Percentiles rank a stretch among this genome's conserved stretches.
These are phyloP conservation scores for Capitulum mitella DNA, from an alignment of 2,888 invertebrate genomes.

Conservation along the genomic window DNA sequence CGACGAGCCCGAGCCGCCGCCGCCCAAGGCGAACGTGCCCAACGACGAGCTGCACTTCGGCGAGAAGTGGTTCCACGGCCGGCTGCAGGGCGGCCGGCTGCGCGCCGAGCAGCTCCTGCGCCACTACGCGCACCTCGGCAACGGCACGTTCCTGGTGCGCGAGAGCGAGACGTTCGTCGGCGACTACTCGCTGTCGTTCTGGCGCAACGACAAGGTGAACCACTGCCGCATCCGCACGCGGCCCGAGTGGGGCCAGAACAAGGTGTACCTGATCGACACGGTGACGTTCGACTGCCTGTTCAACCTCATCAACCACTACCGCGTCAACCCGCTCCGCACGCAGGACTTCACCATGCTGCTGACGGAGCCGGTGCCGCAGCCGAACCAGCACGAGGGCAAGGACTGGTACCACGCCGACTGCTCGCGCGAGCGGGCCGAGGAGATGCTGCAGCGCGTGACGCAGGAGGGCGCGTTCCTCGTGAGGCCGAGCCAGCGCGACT, in stretches of 20 bases:
- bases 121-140: conserved; percentile 63
- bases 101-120: conserved; percentile 62
- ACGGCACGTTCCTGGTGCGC: conserved; percentile 85
- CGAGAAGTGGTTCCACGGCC: conserved; percentile 91
- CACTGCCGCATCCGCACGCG: conserved; percentile 50
- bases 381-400: conserved; percentile 84
- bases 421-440: conserved; percentile 75
- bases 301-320: conserved; percentile 81
- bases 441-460: conserved; percentile 71
- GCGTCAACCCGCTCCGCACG: conserved; percentile 74
- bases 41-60: conserved; percentile 77
- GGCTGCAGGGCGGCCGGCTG: conserved; percentile 65
- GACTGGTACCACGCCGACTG: conserved; percentile 86
- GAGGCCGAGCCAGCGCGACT: conserved; percentile 79
- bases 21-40: conserved; percentile 7
- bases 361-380: conserved; percentile 87
- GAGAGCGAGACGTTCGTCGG: conserved; percentile 94
- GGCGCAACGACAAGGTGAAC: conserved; percentile 51
- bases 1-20: conserved; percentile 33
- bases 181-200: conserved; percentile 90
- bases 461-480: conserved; percentile 92
- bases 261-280: conserved; percentile 82
- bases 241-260: conserved; percentile 77
- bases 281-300: conserved; percentile 86
- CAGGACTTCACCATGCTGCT: conserved; percentile 82